Evolutionary conservation across 2,113 vertebrate genomes (phyloP), one percentile per base, ranked within the genome.

Genomic region (Mionectes macconnelli): DNA sequence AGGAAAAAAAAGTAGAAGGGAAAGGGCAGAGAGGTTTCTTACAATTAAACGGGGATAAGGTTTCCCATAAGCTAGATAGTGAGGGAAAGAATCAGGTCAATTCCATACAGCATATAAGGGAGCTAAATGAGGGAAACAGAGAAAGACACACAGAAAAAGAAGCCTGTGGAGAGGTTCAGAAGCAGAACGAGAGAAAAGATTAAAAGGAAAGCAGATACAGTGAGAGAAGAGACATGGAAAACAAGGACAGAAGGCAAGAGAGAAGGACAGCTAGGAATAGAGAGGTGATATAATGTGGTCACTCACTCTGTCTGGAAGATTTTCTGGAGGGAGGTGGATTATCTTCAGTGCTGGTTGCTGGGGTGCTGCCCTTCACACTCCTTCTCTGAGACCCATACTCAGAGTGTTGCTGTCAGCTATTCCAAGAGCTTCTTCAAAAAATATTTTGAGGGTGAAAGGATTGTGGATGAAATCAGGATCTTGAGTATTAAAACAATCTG

Each of bases 261-360:
- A 86, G 28, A 63, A 94, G 47, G 44, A 90, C 76, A 79, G 50
- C 75, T 59, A 93, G 80, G 86, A 97, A 90, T 20, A 93, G 47
- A 83, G 85, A 74, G 33, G 57, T 50, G 70, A 96, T 87, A 84
- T 31, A 94, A 94, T 20, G 68, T 87, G 64, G 87, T 93, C 85
- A 97, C 97, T 97, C 94, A 97, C 97, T 86, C 79, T 45, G 78
- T 95, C 73, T 75, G 76, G 86, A 91, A 94, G 94, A 88, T 94
- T 90, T 96, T 96, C 94, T 82, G 92, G 30, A 96, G 90, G 60
- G 62, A 94, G 57, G 30, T 75, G 90, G 79, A 76, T 96, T 92
- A 53, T 94, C 94, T 94, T 93, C 91, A 49, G 56, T 66, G 85
- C 33, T 57, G 83, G 11, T 68, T 96, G 87, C 92, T 87, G 80